phyloP scores from a whole-genome alignment of 2,888 invertebrate species.

The Ditula angustiorana region DNA sequence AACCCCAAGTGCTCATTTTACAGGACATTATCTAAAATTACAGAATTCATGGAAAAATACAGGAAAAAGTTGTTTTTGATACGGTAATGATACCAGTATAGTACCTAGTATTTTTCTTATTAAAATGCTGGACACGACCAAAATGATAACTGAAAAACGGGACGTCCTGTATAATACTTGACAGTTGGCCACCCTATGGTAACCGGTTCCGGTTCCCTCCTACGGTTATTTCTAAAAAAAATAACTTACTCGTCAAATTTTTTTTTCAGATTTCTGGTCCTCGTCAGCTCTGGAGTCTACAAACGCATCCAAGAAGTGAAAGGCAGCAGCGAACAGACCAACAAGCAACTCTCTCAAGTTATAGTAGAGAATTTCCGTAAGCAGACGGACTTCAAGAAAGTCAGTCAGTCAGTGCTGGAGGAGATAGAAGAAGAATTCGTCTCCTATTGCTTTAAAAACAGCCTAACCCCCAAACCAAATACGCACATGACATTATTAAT shows the following conservation, averaged over 20 bases:
- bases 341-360: constrained; percentile 92
- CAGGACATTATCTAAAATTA: no score
- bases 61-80: no score
- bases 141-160: no score
- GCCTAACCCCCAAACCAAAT: constrained; percentile 85
- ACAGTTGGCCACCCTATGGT: no score
- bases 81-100: no score
- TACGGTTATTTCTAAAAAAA: no score
- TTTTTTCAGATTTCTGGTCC: constrained; percentile 88
- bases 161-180: no score
- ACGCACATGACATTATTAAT: constrained; percentile 95
- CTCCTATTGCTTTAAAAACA: constrained; percentile 88
- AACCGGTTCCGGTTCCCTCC: no score
- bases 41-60: no score
- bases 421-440: constrained; percentile 94
- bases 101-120: no score
- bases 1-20: no score
- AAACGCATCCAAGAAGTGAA: constrained; percentile 92
- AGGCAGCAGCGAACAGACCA: constrained; percentile 89
- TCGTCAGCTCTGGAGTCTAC: constrained; percentile 95
- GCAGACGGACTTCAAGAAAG: constrained; percentile 91
- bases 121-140: no score
- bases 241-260: neutral
- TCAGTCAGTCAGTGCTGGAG: constrained; percentile 94
- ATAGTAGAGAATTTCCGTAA: constrained; percentile 93